phyloP scores from a whole-genome alignment of 1,140 invertebrate species.

The Rhysida immarginata region DNA sequence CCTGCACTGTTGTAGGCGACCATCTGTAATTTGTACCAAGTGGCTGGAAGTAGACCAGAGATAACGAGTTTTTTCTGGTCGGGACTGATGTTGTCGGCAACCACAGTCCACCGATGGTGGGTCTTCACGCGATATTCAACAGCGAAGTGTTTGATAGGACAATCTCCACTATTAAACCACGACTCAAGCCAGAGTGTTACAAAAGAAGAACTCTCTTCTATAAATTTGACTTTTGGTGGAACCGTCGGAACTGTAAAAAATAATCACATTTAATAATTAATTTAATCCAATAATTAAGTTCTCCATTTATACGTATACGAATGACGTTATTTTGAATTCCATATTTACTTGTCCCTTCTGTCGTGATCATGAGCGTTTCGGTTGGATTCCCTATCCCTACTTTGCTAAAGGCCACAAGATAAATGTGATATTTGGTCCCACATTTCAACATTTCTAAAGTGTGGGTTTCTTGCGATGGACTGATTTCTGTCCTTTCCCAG shows the following conservation, averaged over 20 bases:
- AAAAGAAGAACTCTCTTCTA: slow-evolving; percentile 68
- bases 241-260: slow-evolving; percentile 3
- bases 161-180: slow-evolving; percentile 74
- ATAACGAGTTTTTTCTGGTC: background rate
- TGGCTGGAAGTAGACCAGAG: slow-evolving; percentile 59
- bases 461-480: slow-evolving; percentile 3
- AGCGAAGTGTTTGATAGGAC: slow-evolving; percentile 71
- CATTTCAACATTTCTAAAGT: slow-evolving; percentile 30
- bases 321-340: background rate
- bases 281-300: background rate
- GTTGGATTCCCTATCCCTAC: slow-evolving; percentile 75
- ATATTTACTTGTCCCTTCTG: slow-evolving; percentile 23
- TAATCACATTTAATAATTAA: background rate
- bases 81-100: background rate
- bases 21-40: slow-evolving; percentile 67
- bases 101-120: background rate
- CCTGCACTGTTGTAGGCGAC: slow-evolving; percentile 86
- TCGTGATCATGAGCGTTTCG: slow-evolving; percentile 64
- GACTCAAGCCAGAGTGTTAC: slow-evolving; percentile 73
- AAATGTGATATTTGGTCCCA: slow-evolving; percentile 69
- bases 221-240: slow-evolving; percentile 1
- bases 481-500: slow-evolving; percentile 3
- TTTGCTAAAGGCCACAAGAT: slow-evolving; percentile 73
- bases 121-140: slow-evolving; percentile 48
- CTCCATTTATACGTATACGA: background rate